phyloP scores from a whole-genome alignment of 1,140 invertebrate genomes.

The Pararge aegeria region DNA sequence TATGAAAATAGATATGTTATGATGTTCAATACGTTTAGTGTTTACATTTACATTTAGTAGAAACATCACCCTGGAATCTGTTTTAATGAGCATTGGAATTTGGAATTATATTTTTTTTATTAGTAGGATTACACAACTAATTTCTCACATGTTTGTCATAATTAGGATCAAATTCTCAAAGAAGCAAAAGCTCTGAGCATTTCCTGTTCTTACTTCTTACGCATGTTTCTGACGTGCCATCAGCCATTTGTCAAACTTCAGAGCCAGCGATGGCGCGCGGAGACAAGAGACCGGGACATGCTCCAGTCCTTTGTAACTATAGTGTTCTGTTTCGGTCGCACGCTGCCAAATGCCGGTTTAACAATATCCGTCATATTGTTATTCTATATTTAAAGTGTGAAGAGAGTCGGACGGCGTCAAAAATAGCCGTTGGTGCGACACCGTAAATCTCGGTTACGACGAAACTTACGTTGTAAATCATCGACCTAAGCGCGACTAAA shows the following conservation, averaged over 20 bases:
- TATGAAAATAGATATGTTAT: too few species aligned
- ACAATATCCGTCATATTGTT: slow-evolving; percentile 56
- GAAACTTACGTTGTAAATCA: slow-evolving; percentile 69
- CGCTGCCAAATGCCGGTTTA: slow-evolving; percentile 13
- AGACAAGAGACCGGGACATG: neutral
- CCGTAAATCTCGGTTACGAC: slow-evolving; percentile 70
- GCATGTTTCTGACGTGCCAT: neutral
- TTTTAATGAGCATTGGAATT: too few species aligned
- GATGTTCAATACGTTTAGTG: too few species aligned
- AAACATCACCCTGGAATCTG: too few species aligned
- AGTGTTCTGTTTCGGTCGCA: slow-evolving; percentile 3
- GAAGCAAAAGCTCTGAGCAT: too few species aligned
- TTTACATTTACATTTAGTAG: too few species aligned
- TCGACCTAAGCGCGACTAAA: slow-evolving; percentile 55
- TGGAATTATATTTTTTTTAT: neutral
- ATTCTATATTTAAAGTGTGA: slow-evolving; percentile 73
- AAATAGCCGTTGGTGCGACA: slow-evolving; percentile 71
- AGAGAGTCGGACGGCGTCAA: slow-evolving; percentile 68
- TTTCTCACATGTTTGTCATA: neutral
- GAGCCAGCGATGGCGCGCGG: neutral
- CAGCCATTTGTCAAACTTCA: neutral
- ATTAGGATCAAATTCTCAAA: neutral
- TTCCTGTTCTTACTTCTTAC: neutral
- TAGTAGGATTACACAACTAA: neutral
- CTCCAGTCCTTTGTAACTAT: slow-evolving; percentile 1